Base-by-base conservation (phyloP, 2,888 invertebrate species). In the Cheilosia soror region DNA sequence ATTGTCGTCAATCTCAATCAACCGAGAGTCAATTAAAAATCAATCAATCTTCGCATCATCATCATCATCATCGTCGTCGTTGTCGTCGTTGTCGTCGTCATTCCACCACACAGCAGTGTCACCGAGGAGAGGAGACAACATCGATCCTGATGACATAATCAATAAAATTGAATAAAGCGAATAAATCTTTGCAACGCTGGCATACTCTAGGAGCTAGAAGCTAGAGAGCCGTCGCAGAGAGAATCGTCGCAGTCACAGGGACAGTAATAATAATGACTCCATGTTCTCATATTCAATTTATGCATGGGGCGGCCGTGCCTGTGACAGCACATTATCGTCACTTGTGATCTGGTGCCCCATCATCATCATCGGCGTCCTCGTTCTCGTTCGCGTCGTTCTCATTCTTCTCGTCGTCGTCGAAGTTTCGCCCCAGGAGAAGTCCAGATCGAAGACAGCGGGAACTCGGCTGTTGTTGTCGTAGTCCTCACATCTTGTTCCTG, bases 291-390 rank as follows among this genome's bases (percentile, higher is more conserved):
- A 85, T 85, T 85, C 85, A 85, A 85, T 85, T 85, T 85, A 85
- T 85, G 85, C 85, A 85, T 81, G 85, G 76, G 81, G 81, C 85
- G 75, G 85, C 85, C 85, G 85, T 85, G 81, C 85, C 81, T 89
- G 88, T 87, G 89, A 89, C 89, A 89, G 88, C 88, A 88, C 88
- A 89, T 89, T 89, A 89, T 89, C 89, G 88, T 88, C 89, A 89
- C 89, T 89, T 89, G 87, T 86, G 88, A 89, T 89, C 89, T 87
- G 83, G 87, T 79, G 83, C 63, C 76, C 75, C 78, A 78, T 75
- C 86, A 87, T 87, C 82, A 60, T 78, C 82, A 69, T 79, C 62
- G 55, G 72, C 58, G 31, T 44, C 53, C 33, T 71, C 66, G 62
- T 53, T 25, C 15, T 51, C 40, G 42, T 60, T 33, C 33, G 29